These are phyloP conservation scores for Drosophila equinoxialis DNA, from an alignment of 1,140 invertebrate genomes.

Conservation along the genomic window DNA sequence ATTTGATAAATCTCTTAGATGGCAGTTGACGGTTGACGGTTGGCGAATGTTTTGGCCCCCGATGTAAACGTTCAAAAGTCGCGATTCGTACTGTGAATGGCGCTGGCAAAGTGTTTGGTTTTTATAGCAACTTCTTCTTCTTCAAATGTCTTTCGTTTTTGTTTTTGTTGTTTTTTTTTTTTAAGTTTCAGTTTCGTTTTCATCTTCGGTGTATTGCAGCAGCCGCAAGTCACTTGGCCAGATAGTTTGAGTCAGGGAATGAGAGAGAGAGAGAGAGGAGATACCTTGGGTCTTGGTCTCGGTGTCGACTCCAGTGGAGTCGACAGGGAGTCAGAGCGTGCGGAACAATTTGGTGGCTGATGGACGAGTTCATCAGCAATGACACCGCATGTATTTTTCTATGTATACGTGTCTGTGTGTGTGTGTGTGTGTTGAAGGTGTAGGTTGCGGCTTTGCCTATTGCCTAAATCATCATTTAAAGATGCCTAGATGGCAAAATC, in stretches of 20 bases:
- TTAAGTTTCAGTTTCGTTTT: constrained; percentile 16
- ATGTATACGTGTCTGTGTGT: constrained; percentile 6
- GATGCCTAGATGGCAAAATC: constrained; percentile 4
- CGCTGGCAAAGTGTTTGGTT: constrained; percentile 66
- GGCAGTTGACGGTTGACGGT: background rate
- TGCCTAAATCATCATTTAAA: constrained; percentile 40
- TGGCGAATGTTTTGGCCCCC: constrained; percentile 11
- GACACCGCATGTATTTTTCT: constrained; percentile 47
- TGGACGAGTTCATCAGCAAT: constrained; percentile 66
- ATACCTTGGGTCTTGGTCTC: constrained; percentile 3
- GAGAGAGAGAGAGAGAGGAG: no score
- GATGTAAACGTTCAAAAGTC: constrained; percentile 74
- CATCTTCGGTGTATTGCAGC: constrained; percentile 56
- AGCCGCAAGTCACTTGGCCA: constrained; percentile 59
- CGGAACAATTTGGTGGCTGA: constrained; percentile 35
- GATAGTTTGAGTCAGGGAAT: background rate
- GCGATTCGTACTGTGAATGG: constrained; percentile 72
- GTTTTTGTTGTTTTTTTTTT: background rate
- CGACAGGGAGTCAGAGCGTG: constrained; percentile 39
- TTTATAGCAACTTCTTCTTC: constrained; percentile 52
- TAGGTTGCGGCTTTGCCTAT: constrained; percentile 62
- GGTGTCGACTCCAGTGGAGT: constrained; percentile 4
- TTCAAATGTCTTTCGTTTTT: background rate
- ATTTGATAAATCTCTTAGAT: constrained; percentile 8
- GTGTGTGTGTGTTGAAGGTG: constrained; percentile 56